A percentile compares a stretch with the other conserved stretches of the same genome.
phyloP scores from a whole-genome alignment of 2,797 vertebrate genomes.

The Echeneis naucrates region DNA sequence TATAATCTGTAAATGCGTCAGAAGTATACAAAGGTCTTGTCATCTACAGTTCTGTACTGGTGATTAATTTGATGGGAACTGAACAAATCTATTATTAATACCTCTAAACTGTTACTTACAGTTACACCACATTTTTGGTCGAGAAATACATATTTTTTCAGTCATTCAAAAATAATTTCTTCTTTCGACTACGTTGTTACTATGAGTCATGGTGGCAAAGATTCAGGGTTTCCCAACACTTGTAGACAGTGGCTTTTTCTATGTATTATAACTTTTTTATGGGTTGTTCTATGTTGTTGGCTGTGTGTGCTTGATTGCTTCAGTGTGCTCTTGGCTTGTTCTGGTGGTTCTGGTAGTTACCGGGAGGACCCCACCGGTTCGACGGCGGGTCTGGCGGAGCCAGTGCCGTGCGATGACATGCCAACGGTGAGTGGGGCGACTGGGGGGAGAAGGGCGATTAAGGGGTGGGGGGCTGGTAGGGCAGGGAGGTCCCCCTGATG shows the following conservation, averaged over 20 bases:
- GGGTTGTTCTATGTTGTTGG: too few species aligned
- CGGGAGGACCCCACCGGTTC: conserved; percentile 83
- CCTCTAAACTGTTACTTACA: background rate
- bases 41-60: background rate
- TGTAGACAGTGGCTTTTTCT: too few species aligned
- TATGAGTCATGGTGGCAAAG: too few species aligned
- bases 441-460: conserved; percentile 72
- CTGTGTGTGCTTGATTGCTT: conserved; percentile 18
- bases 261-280: too few species aligned
- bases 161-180: too few species aligned
- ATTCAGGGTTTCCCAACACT: too few species aligned
- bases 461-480: conserved; percentile 60
- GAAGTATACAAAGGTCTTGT: background rate
- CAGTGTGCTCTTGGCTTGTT: conserved; percentile 34
- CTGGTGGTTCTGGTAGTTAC: conserved; percentile 80
- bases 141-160: too few species aligned
- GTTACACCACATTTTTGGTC: background rate
- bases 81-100: background rate
- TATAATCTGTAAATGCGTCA: background rate
- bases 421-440: conserved; percentile 84
- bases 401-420: conserved; percentile 86
- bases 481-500: conserved; percentile 64
- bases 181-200: too few species aligned
- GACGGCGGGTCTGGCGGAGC: conserved; percentile 85
- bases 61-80: background rate